Base-by-base conservation (phyloP, 2,797 vertebrate genomes). In the Melanotaenia maccullochi region DNA sequence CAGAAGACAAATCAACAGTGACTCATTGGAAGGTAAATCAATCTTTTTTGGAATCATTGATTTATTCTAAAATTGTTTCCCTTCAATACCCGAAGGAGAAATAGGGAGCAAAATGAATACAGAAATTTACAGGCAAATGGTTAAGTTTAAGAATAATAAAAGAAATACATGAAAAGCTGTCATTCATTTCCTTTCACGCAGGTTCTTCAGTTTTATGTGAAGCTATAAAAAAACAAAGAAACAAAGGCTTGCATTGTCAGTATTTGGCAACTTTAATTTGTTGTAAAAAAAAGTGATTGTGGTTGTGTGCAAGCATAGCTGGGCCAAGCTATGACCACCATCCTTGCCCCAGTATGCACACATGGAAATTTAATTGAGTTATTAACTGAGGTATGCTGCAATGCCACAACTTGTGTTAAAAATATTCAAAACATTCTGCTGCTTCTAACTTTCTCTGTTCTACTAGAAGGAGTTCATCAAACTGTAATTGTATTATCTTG, bases 21-120 rank as follows among this genome's bases (percentile, higher is more conserved):
- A 60, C 73, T 13, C 51, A 75, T 5, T 47, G n/a, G 47, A 86
- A 86, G 87, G 89, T 91, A 80, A 89, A 71, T 32, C 35, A 5
- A 9, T 20, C 13, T 60, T 32, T 72, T 5, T 65, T 1, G n/a
- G 42, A 22, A 1, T 0, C 4, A n/a, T 56, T 16, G 16, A 28
- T 71, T 35, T 54, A 13, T 9, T 57, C 28, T 74, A 12, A 75
- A 62, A 71, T 68, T 0, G n/a, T 54, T 74, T 69, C 30, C 1
- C 3, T 33, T 9, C 9, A 60, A 49, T 9, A 38, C 20, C 11
- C 56, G 1, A 7, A 24, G 16, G 4, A 54, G 11, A 49, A 7
- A 63, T 49, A 22, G 14, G 12, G 5, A 22, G 16, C 14, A 61
- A 18, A 25, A 16, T 22, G 47, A 51, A n/a, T 9, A n/a, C n/a